A percentile compares a stretch with the other conserved stretches of the same genome.
phyloP scores from a whole-genome alignment of 2,888 invertebrate species.

The Belgica antarctica region DNA sequence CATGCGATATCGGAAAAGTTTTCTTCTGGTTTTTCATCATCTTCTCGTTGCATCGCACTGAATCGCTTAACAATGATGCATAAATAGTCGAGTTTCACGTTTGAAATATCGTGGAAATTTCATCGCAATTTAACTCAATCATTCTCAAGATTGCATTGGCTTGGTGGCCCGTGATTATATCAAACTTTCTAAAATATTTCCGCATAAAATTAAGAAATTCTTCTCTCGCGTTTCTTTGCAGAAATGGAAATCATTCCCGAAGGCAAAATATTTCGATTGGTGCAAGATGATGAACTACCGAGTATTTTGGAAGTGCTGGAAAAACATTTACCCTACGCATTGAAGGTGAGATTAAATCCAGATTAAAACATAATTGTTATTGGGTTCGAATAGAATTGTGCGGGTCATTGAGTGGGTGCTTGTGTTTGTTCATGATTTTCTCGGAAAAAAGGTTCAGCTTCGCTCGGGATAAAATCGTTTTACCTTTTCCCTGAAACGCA shows the following conservation, averaged over 20 bases:
- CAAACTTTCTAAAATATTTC: no score
- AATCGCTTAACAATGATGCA: background rate
- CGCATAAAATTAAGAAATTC: no score
- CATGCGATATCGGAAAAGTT: background rate
- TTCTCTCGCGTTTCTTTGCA: constrained; percentile 60
- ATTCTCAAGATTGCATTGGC: background rate
- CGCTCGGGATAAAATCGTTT: no score
- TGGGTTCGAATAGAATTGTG: no score
- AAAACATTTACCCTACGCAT: constrained; percentile 79
- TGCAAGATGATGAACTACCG: constrained; percentile 79
- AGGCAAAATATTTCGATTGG: constrained; percentile 84
- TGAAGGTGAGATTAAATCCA: constrained; percentile 64
- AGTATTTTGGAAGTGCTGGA: constrained; percentile 75
- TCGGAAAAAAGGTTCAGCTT: no score
- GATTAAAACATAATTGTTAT: background rate
- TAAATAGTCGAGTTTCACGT: background rate
- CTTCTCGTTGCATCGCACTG: background rate
- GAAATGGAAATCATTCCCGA: constrained; percentile 84
- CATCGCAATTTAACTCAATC: constrained; percentile 5
- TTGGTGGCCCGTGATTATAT: background rate
- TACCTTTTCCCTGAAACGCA: no score
- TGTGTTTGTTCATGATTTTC: no score
- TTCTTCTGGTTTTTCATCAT: background rate
- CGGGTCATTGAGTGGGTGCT: no score
- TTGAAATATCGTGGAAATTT: background rate